These are phyloP conservation scores for Procapra przewalskii DNA, from an alignment of 2,113 vertebrate genomes.

Conservation along the genomic window DNA sequence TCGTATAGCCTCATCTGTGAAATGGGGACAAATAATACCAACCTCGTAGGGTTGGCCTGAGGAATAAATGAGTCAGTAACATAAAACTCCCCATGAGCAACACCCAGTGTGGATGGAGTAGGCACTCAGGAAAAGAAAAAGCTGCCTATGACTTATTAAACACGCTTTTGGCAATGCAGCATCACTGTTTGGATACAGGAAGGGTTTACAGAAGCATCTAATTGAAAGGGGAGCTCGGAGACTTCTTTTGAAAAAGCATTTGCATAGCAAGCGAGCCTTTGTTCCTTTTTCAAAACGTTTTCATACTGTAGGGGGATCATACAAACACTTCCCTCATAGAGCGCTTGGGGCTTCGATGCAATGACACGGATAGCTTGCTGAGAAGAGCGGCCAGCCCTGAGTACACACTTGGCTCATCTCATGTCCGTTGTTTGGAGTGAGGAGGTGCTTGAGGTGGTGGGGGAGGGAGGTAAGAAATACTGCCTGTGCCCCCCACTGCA, in stretches of 20 bases:
- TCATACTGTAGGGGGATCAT: neutral
- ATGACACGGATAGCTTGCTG: neutral
- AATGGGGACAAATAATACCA: neutral
- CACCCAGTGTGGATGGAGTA: neutral
- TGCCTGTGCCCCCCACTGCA: neutral
- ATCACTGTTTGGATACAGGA: neutral
- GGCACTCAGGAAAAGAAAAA: neutral
- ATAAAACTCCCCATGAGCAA: neutral
- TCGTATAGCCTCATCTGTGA: neutral
- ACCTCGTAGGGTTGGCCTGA: neutral
- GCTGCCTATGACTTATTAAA: neutral
- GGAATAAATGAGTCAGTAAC: neutral
- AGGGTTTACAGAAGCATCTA: neutral
- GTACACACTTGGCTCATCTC: accelerated
- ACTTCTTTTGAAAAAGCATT: neutral
- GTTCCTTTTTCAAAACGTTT: neutral
- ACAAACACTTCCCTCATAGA: neutral
- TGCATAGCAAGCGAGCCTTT: neutral
- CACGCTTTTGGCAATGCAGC: neutral
- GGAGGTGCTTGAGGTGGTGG: neutral
- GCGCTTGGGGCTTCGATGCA: neutral
- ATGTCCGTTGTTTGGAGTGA: neutral
- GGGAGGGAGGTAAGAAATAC: neutral
- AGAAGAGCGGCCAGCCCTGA: neutral
- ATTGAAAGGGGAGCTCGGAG: neutral